Base-by-base conservation (phyloP, 2,888 invertebrate species). In the Hedychridium roseum region DNA sequence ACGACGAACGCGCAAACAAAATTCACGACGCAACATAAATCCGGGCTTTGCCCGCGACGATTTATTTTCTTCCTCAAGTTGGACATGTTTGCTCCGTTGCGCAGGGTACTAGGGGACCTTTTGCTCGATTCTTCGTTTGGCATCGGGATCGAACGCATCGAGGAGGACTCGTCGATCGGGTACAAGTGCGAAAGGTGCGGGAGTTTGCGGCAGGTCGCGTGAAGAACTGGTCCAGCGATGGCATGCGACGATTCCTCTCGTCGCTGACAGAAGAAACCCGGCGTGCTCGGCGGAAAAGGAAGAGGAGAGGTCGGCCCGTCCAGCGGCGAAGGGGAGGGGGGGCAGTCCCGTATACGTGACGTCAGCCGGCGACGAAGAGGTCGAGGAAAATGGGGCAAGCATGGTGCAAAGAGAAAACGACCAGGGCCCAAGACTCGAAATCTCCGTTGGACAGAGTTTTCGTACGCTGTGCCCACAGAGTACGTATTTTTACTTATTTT, bases 381-480 rank as follows among this genome's bases (percentile, higher is more conserved):
- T n/a, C n/a, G n/a, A n/a, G n/a, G 46, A 65, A 68, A 66, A 79
- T 79, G 79, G 80, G 80, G 49, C 78, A 79, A 46, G 76, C 78
- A 27, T 79, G 78, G 79, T 78, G 79, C 70, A 79, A 76, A 60
- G 78, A 79, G 52, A 73, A 70, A 53, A 70, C 76, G 28, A 62
- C 69, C 40, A 75, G 73, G 66, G 75, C 75, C 18, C 78, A 78
- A 54, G 77, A 79, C 51, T 78, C 79, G n/a, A 80, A 80, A 58
- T 79, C 79, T 2, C 77, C 80, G 18, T 56, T 80, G 54, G 79
- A 79, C 51, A 66, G 79, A 23, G 78, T 79, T 35, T 78, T 80
- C 47, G 68, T 79, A 2, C 70, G 75, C 20, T 80, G 79, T 48
- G 79, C 78, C 3, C 78, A 79, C 53, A 71, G 73, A 68, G 79